Evolutionary conservation across 2,113 vertebrate species (phyloP), one percentile per base, ranked within the genome.

Genomic region (Blennius ocellaris): DNA sequence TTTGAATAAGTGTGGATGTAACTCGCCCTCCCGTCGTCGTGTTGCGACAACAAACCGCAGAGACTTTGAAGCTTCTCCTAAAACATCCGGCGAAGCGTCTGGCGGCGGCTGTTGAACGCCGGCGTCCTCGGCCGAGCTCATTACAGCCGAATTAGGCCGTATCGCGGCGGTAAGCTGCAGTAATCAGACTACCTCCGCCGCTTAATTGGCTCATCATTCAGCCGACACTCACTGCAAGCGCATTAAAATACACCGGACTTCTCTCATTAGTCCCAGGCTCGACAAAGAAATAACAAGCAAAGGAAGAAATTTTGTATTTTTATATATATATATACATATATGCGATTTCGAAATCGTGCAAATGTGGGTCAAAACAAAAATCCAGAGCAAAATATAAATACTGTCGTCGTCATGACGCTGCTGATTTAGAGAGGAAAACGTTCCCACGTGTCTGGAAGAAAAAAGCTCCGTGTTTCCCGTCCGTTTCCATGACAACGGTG

Each of bases 141-240:
- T 89, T 86, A 82, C 61, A 74, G 80, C 50, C 41, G 71, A 88
- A 92, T 90, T 80, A 87, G 81, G 80, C 76, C 38, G 45, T 73
- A 79, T 89, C 81, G 78, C 61, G 8, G 37, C 47, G 40, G 76
- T 83, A 87, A 89, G 83, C 82, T 86, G 78, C 76, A 67, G 83
- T 84, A 84, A 92, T 88, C 89, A 88, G 85, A 81, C 73, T 80
- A 83, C 81, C 78, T 84, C 72, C 80, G 37, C 5, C 61, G 58
- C 76, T 81, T 89, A 90, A 91, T 89, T 87, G 88, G 88, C 86
- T 88, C 89, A 88, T 89, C 86, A 58, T 68, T 92, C 78, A 73
- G 69, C 74, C 15, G 68, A 78, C 69, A 69, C 64, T 71, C 60
- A 78, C 63, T 81, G 44, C 0, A 63, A 40, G 76, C 69, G 45